These are phyloP conservation scores for Ptychoptera albimana DNA, from an alignment of 2,888 invertebrate species.

Conservation along the genomic window DNA sequence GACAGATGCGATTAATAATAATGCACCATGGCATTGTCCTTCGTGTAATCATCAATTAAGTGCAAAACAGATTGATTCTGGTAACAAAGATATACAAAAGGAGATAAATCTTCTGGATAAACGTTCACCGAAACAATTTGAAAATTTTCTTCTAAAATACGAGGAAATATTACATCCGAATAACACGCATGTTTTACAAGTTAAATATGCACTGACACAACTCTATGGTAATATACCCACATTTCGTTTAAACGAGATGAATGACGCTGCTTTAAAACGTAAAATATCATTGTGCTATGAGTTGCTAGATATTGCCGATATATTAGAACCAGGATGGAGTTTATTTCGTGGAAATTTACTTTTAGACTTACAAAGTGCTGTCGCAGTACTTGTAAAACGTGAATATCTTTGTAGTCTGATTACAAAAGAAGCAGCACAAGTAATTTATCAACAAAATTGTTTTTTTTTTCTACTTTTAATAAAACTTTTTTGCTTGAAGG, in stretches of 20 bases:
- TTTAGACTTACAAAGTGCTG: constrained; percentile 45
- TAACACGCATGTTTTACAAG: constrained; percentile 49
- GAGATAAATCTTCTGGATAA: constrained; percentile 40
- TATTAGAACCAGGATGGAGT: constrained; percentile 48
- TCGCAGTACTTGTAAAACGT: constrained; percentile 40
- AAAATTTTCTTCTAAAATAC: constrained; percentile 46
- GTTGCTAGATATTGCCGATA: constrained; percentile 43
- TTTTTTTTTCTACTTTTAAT: constrained; percentile 1
- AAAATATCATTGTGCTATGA: constrained; percentile 51
- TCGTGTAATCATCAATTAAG: constrained; percentile 40
- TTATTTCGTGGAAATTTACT: constrained; percentile 46
- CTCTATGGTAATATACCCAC: constrained; percentile 47
- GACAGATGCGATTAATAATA: constrained; percentile 40
- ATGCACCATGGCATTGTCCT: constrained; percentile 47
- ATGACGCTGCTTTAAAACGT: constrained; percentile 36
- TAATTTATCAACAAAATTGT: constrained; percentile 20
- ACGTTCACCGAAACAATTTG: constrained; percentile 36
- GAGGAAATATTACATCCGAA: constrained; percentile 45
- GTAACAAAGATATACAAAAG: constrained; percentile 43
- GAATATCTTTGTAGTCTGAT: constrained; percentile 35
- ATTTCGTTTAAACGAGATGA: constrained; percentile 36
- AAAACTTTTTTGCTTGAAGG: constrained; percentile 23
- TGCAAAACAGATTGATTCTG: constrained; percentile 41
- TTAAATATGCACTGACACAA: constrained; percentile 51
- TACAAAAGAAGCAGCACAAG: constrained; percentile 38